A percentile compares a stretch with the other conserved stretches of the same genome.
Evolutionary conservation across 2,888 invertebrate genomes (phyloP).

Genomic region (Trisateles emortualis): DNA sequence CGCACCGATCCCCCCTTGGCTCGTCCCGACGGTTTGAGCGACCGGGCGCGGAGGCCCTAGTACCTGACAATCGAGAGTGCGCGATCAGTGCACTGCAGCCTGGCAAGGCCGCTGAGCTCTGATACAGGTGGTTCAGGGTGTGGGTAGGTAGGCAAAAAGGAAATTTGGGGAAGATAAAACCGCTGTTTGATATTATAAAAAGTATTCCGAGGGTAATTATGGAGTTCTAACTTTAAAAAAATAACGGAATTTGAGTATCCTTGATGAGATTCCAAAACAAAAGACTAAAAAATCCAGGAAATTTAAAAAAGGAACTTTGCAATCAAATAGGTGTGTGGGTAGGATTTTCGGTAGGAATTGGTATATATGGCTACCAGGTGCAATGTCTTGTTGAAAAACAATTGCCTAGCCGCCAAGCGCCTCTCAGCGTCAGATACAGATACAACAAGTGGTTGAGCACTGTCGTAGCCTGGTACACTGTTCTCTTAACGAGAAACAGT

Average conservation of each 20-base stretch:
- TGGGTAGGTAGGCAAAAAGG: neutral
- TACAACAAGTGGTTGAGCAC: conserved; percentile 82
- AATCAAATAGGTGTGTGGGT: no score
- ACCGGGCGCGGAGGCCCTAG: conserved; percentile 85
- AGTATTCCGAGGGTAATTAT: no score
- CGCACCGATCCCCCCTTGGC: conserved; percentile 83
- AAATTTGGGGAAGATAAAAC: neutral
- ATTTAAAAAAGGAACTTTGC: no score
- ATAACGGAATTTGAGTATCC: no score
- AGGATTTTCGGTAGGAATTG: conserved; percentile 51
- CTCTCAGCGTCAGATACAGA: conserved; percentile 72
- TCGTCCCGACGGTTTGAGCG: conserved; percentile 80
- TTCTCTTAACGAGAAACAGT: conserved; percentile 63
- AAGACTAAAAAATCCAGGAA: no score
- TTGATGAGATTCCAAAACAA: no score
- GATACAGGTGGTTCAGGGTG: conserved; percentile 34
- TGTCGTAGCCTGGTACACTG: conserved; percentile 70
- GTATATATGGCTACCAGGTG: conserved; percentile 74
- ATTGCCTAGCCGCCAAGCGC: conserved; percentile 79
- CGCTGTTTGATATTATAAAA: no score
- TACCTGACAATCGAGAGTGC: conserved; percentile 80
- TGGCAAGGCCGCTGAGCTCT: conserved; percentile 57
- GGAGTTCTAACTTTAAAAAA: no score
- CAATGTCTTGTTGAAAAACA: conserved; percentile 86
- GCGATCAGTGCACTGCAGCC: conserved; percentile 68